Evolutionary conservation across 2,113 vertebrate genomes (phyloP).

Genomic region (Eurypyga helias): DNA sequence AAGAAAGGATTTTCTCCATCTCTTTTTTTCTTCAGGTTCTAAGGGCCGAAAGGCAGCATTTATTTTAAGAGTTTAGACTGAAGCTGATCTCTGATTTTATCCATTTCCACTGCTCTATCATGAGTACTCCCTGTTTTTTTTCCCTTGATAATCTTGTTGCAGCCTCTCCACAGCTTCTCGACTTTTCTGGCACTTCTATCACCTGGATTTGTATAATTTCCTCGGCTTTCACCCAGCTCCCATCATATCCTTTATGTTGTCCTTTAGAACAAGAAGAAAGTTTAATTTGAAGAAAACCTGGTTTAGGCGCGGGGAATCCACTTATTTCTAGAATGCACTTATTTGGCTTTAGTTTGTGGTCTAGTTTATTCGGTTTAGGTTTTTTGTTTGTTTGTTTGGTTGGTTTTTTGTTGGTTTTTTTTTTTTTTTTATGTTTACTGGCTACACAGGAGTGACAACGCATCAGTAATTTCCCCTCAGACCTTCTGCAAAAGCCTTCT

Average conservation of each 20-base stretch:
- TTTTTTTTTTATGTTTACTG: background rate
- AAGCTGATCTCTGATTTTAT: background rate
- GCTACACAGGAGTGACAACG: background rate
- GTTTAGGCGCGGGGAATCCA: background rate
- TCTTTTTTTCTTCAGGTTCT: background rate
- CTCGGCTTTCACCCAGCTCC: background rate
- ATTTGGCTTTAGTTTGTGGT: background rate
- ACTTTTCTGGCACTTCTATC: background rate
- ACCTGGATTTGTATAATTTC: background rate
- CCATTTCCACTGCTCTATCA: background rate
- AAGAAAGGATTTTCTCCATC: background rate
- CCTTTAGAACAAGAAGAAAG: background rate
- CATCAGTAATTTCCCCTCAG: background rate
- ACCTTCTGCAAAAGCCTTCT: background rate
- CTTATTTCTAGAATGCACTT: background rate
- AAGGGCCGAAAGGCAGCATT: background rate
- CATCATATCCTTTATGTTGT: background rate
- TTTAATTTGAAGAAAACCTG: background rate
- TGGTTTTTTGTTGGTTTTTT: no score
- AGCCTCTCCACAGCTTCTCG: background rate
- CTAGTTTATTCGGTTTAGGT: background rate
- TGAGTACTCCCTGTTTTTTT: background rate
- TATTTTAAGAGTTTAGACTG: background rate
- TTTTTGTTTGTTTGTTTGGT: no score
- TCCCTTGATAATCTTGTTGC: rapidly evolving